Percentiles rank a stretch among this genome's conserved stretches.
These are phyloP conservation scores for Polypterus bichir DNA, from an alignment of 2,113 vertebrate species.

Conservation along the genomic window DNA sequence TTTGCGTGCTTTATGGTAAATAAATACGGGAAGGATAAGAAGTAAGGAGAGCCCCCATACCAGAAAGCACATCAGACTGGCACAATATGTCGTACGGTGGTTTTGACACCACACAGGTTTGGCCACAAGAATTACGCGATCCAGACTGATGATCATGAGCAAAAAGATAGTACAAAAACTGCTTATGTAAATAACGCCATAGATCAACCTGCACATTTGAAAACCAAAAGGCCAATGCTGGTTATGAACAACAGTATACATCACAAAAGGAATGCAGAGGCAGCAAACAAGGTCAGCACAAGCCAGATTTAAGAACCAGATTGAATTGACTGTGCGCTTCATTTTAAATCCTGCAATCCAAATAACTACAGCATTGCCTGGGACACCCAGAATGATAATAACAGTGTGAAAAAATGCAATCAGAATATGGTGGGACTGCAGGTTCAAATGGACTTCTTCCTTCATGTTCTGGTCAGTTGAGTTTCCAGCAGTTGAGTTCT, in stretches of 20 bases:
- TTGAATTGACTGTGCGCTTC: conserved; percentile 39
- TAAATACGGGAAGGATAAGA: conserved; percentile 48
- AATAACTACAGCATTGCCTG: conserved; percentile 61
- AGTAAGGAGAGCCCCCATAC: conserved; percentile 52
- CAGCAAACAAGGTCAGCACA: conserved; percentile 71
- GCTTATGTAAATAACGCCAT: conserved; percentile 47
- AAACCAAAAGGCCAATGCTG: conserved; percentile 58
- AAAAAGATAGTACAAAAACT: conserved; percentile 73
- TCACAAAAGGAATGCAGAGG: conserved; percentile 57
- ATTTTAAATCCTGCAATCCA: conserved; percentile 60
- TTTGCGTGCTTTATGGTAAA: conserved; percentile 15
- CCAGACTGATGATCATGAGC: conserved; percentile 57
- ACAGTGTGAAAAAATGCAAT: conserved; percentile 17
- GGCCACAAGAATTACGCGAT: conserved; percentile 56
- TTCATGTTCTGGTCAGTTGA: no score
- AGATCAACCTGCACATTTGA: conserved; percentile 48
- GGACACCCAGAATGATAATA: conserved; percentile 58
- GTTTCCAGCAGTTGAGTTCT: no score
- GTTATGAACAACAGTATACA: conserved; percentile 33
- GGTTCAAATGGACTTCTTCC: no score
- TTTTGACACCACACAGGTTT: conserved; percentile 54
- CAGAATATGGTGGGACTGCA: no score
- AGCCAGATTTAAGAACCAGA: conserved; percentile 74
- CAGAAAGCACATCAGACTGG: conserved; percentile 9
- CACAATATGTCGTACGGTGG: conserved; percentile 9